Conservation (phyloP, 2,888 invertebrate genomes). For the Gymnocheta viridis region DNA sequence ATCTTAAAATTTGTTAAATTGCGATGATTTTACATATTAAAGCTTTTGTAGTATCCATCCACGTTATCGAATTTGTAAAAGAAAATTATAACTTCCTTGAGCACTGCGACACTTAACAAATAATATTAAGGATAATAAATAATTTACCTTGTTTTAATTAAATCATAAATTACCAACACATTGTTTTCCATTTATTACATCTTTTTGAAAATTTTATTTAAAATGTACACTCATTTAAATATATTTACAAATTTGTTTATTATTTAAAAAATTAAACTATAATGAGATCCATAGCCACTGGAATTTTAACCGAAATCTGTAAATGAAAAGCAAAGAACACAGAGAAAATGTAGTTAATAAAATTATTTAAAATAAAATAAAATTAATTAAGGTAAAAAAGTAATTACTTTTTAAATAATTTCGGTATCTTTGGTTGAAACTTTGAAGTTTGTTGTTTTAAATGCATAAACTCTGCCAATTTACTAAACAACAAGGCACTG, state of each 20-base stretch:
- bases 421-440: conserved; percentile 58
- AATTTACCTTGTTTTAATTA: not conserved
- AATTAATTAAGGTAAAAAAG: not conserved
- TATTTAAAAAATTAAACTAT: conserved; percentile 33
- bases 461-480: conserved; percentile 32
- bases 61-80: no score
- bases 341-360: not conserved
- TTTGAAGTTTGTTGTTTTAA: conserved; percentile 7
- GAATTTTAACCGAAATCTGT: conserved; percentile 53
- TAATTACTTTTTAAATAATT: conserved; percentile 39
- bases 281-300: conserved; percentile 66
- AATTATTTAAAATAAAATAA: not conserved
- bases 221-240: conserved; percentile 57
- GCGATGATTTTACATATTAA: no score
- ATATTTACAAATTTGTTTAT: conserved; percentile 55
- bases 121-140: not conserved
- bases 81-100: no score
- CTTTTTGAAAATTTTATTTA: conserved; percentile 44
- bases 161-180: not conserved
- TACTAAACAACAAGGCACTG: conserved; percentile 49
- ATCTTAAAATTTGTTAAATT: no score
- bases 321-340: conserved; percentile 2
- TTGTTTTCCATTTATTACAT: conserved; percentile 7
- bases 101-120: no score
- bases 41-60: no score